Evolutionary conservation across 2,797 vertebrate species (phyloP), one percentile per base, ranked within the genome.

Genomic region (Arctocebus calabarensis): DNA sequence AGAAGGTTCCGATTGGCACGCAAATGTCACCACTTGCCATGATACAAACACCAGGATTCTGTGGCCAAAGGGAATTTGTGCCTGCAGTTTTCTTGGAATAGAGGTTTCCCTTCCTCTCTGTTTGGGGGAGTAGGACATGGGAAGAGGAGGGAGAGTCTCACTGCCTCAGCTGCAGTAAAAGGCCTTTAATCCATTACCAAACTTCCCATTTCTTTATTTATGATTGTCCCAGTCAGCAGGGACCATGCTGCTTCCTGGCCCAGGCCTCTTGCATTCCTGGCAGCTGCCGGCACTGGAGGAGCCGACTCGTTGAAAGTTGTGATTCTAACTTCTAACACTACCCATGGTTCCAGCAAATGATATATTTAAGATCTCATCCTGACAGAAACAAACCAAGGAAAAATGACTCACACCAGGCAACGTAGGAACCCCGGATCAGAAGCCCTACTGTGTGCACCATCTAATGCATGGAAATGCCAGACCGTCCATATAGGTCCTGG

Each of bases 281-380:
- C 68, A 25, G 34, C 25, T 25, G 70, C 57, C 20, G 82, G 32
- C 8, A 11, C 22, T 20, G 7, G 3, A 7, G 37, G 25, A 73
- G 57, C 2, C 1, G 13, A 17, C 52, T 32, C 9, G 0, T 1
- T 62, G 23, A 68, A 32, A 57, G 14, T 1, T 68, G 14, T 32
- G 73, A 45, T 84, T 94, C 37, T 82, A 43, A 78, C 3, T 68
- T 75, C 22, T 62, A 32, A 66, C 10, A 7, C 11, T 9, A 37
- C 43, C 13, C 17, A 10, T 34, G 9, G 3, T 55, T 66, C 43
- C 20, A 92, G 66, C 6, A 90, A 75, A 52, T 43, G 62, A 48
- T 11, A 66, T 48, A 45, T 81, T 77, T 43, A 78, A 88, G 84
- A 66, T 88, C 19, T 75, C 37, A 86, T 40, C 45, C 8, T 85